phyloP scores from a whole-genome alignment of 1,140 invertebrate species.

The Drosophila parvula region DNA sequence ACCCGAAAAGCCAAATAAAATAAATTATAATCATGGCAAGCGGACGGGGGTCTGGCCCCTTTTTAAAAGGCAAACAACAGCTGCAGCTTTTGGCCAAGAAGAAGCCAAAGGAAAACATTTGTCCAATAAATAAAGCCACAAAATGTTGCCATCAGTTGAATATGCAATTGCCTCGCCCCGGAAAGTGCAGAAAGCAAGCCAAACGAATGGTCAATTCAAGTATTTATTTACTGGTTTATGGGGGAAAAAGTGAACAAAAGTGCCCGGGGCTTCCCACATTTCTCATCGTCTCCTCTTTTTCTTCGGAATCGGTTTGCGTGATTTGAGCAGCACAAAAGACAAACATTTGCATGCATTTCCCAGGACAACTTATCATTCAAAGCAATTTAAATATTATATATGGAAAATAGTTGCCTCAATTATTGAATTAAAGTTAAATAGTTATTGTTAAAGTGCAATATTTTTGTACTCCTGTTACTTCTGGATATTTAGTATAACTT shows the following conservation, averaged over 20 bases:
- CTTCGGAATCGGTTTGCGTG: conserved; percentile 10
- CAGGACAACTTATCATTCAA: conserved; percentile 9
- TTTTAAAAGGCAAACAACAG: conserved; percentile 19
- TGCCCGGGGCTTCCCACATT: neutral
- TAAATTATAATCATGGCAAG: conserved; percentile 21
- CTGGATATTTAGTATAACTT: neutral
- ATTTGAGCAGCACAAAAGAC: conserved; percentile 18
- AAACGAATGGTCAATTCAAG: conserved; percentile 25
- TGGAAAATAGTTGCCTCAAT: neutral
- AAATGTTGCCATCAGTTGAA: conserved; percentile 25
- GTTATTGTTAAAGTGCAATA: neutral
- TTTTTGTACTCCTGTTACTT: neutral
- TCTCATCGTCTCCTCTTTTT: neutral
- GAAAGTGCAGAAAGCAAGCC: conserved; percentile 28
- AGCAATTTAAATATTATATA: conserved; percentile 15
- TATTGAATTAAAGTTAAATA: conserved; percentile 5
- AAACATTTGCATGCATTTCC: conserved; percentile 11
- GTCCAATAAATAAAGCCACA: conserved; percentile 54
- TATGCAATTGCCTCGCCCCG: conserved; percentile 31
- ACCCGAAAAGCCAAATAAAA: conserved; percentile 14
- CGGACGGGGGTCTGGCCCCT: neutral
- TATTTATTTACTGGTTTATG: conserved; percentile 33
- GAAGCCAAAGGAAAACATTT: conserved; percentile 47
- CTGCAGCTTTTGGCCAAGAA: conserved; percentile 24
- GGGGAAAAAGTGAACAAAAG: conserved; percentile 1